These are phyloP conservation scores for Pseudomugil gertrudae DNA, from an alignment of 2,797 vertebrate species.

Conservation along the genomic window DNA sequence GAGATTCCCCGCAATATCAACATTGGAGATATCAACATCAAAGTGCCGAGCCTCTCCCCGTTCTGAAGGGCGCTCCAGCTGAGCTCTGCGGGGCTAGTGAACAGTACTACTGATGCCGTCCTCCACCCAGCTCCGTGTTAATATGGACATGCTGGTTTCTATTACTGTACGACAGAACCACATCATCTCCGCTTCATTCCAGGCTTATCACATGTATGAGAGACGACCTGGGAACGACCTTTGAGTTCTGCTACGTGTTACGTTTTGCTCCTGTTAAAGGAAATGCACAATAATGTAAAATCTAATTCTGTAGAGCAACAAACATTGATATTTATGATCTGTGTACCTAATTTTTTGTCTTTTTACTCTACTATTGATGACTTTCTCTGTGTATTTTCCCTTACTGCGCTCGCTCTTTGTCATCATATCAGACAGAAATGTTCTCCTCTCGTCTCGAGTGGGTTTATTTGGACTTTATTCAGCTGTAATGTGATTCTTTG, in stretches of 20 bases:
- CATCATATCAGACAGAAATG: conserved; percentile 16
- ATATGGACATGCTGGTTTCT: conserved; percentile 18
- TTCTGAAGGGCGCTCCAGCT: conserved; percentile 75
- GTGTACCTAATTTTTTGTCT: conserved; percentile 1
- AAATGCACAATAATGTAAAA: conserved; percentile 63
- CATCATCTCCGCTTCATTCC: conserved; percentile 25
- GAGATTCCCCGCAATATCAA: conserved; percentile 96
- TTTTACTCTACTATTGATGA: neutral
- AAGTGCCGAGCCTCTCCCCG: conserved; percentile 92
- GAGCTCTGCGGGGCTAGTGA: conserved; percentile 40
- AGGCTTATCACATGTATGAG: conserved; percentile 4
- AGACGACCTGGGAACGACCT: conserved; percentile 22
- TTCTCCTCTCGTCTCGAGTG: conserved; percentile 6
- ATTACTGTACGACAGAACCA: conserved; percentile 25
- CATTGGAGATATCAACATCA: conserved; percentile 95
- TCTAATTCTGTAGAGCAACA: conserved; percentile 35
- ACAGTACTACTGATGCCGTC: conserved; percentile 26
- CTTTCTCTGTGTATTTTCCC: conserved; percentile 6
- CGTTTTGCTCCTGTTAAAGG: conserved; percentile 34
- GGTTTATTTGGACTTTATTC: conserved; percentile 19
- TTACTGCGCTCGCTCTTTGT: conserved; percentile 11
- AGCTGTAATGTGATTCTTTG: conserved; percentile 40
- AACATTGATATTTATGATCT: conserved; percentile 21
- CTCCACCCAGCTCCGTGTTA: conserved; percentile 32
- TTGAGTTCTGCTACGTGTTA: conserved; percentile 23